Evolutionary conservation across 2,888 invertebrate species (phyloP), one percentile per base, ranked within the genome.

Genomic region (Bombylius major): DNA sequence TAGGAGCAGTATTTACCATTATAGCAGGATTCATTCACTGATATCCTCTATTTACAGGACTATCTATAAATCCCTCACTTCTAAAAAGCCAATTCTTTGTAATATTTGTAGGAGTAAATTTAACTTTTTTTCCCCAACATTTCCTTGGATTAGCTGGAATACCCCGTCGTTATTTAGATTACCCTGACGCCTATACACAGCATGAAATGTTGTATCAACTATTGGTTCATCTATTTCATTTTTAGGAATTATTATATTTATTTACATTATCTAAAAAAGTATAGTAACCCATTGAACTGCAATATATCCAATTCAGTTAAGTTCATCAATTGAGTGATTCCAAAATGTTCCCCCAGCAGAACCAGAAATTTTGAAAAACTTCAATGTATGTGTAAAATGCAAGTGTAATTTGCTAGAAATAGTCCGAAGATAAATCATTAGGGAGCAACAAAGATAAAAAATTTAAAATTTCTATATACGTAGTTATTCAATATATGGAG

Each of bases 51-150:
- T 79, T 87, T 68, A 79, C 80, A 50, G 84, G 85, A 9, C 61
- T 83, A 67, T 72, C 70, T 1, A 54, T 86, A 75, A 82, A 85
- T 64, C 69, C 73, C 42, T 76, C 72, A 58, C 71, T 77, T 72
- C 71, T 83, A 75, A 84, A 84, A 78, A 79, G 78, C 70, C 84
- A 87, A 77, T 87, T 88, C 77, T 69, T 77, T 64, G 68, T 76
- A 60, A 86, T 86, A 79, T 87, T 87, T 78, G 69, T 85, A 65
- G 85, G 86, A 58, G 86, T 88, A 63, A 89, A 87, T 76, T 68
- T 86, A 78, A 87, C 86, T 1, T 84, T 88, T 71, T 87, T 88
- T n/a, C 86, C 87, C 0, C 84, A 85, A 79, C 84, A 86, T 75
- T 86, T 87, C 65, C 69, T 83, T 71, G 82, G 83, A 54, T 66